Base-by-base conservation (phyloP, 2,888 invertebrate species). In the Eustalomyia histrio region DNA sequence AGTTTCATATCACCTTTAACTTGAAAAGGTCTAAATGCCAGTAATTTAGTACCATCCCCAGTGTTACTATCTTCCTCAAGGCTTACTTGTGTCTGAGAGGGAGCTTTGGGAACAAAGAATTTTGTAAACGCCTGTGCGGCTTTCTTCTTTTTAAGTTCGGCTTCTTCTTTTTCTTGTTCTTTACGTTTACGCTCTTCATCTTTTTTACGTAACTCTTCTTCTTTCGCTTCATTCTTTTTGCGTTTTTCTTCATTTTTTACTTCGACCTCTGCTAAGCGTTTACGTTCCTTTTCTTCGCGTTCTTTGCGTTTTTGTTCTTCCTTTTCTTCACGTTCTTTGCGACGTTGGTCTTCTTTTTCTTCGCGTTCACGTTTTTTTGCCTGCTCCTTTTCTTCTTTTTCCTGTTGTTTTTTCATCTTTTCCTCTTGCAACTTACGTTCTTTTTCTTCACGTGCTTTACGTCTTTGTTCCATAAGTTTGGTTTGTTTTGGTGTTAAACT, bases 1-100 rank as follows among this genome's bases (percentile, higher is more conserved):
- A 98, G 87, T 87, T 94, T 93, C 97, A 98, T 98, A 87, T 97
- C 96, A 47, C 93, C 94, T 91, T 97, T 97, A 4, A 97, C 90
- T 89, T 93, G 92, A 84, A 94, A 94, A 1, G 94, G 94, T 91
- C 93, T 93, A 84, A 95, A 95, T 73, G 91, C 92, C 12, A 91
- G 88, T 64, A 39, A 33, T 76, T 55, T 83, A 29, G 71, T 82
- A 75, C 73, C 85, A 83, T 76, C 84, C 60, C 79, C 85, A 14
- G 83, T 85, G 10, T 81, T 85, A 8, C 85, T 87, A 57, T 90
- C 90, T 9, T 91, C 91, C 1, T 84, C 83, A 35, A 29, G 64
- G 35, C 67, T 65, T 21, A 57, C 6, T 50, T 79, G 76, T 84
- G 83, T 29, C 76, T 83, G 47, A 0, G 90, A 90, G 2, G 91